A percentile compares a stretch with the other conserved stretches of the same genome.
Evolutionary conservation across 2,888 invertebrate species (phyloP).

Genomic region (Timema podura): DNA sequence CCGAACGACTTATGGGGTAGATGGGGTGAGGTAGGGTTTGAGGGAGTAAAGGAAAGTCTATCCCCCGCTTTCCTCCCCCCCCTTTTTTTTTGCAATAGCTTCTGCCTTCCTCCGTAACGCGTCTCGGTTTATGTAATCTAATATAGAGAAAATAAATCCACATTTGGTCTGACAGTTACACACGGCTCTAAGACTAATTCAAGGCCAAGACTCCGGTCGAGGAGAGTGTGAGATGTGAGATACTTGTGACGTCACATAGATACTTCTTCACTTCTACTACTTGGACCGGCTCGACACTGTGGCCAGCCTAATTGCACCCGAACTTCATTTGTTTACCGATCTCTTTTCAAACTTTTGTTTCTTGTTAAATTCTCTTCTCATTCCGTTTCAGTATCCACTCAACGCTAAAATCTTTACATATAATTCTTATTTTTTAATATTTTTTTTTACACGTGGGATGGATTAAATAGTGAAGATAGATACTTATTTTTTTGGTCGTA

Average conservation of each 20-base stretch:
- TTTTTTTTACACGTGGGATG: too few relatives aligned
- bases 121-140: slow-evolving; percentile 48
- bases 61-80: background rate
- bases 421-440: too few relatives aligned
- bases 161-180: slow-evolving; percentile 48
- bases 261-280: too few relatives aligned
- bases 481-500: too few relatives aligned
- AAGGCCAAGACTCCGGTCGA: background rate
- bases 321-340: too few relatives aligned
- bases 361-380: too few relatives aligned
- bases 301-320: too few relatives aligned
- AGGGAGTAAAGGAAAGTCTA: background rate
- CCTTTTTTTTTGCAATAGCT: background rate
- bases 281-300: too few relatives aligned
- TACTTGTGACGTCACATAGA: slow-evolving; percentile 4
- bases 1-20: slow-evolving; percentile 22
- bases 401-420: too few relatives aligned
- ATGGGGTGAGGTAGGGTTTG: background rate
- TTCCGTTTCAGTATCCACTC: too few relatives aligned
- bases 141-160: slow-evolving; percentile 51
- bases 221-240: background rate
- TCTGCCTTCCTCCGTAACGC: slow-evolving; percentile 4
- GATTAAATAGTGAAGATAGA: too few relatives aligned
- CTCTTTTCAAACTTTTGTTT: too few relatives aligned
- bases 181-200: slow-evolving; percentile 23